These are phyloP conservation scores for Erethizon dorsatum DNA, from an alignment of 2,797 vertebrate genomes.

Conservation along the genomic window DNA sequence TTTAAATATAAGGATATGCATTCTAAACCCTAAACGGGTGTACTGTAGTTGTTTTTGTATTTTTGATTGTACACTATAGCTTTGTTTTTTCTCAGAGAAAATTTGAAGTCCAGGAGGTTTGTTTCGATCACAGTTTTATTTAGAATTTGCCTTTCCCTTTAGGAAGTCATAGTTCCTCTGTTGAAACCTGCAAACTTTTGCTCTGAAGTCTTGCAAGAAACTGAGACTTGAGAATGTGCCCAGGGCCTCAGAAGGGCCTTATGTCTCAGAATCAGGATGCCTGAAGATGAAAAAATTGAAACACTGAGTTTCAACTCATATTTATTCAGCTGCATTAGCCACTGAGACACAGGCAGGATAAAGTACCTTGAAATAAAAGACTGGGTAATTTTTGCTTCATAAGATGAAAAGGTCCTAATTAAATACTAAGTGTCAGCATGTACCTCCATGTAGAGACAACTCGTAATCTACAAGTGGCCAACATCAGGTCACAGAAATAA, in stretches of 20 bases:
- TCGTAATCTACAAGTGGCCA: neutral
- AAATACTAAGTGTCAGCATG: neutral
- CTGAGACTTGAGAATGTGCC: neutral
- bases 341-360: neutral
- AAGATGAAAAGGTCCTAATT: neutral
- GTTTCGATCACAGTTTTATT: constrained; percentile 1
- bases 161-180: neutral
- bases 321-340: neutral
- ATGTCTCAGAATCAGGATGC: neutral
- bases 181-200: neutral
- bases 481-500: neutral
- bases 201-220: constrained; percentile 41
- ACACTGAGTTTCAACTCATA: neutral
- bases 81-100: neutral
- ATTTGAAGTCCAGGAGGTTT: neutral
- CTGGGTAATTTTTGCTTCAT: constrained; percentile 28
- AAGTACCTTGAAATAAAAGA: neutral
- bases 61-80: neutral
- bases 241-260: neutral
- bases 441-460: neutral
- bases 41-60: neutral
- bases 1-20: neutral
- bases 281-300: neutral
- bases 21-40: neutral
- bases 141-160: constrained; percentile 37